Evolutionary conservation across 1,140 invertebrate species (phyloP), one percentile per base, ranked within the genome.

Genomic region (Drosophila dunni): DNA sequence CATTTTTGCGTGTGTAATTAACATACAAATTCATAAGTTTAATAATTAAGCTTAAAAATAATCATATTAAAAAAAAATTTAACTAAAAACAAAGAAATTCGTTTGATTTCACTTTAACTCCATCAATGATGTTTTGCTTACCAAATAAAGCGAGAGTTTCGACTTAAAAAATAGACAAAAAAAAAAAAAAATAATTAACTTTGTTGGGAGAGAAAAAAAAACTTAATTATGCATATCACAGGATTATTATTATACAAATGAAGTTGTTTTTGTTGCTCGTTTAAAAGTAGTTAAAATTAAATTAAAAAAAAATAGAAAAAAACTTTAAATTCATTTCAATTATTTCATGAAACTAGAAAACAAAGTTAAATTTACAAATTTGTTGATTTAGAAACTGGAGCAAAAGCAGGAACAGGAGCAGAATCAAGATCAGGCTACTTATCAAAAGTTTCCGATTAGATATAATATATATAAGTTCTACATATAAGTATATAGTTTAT

Each of bases 161-260:
- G 45, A 54, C 50, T 50, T 51, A 72, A 7, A 17, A 54, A 53
- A 64, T 36, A 11, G 5, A 44, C 40, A 29, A 40, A 60, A 46
- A 76, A 72, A 17, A 17, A 20, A 29, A 29, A 29, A 6, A 29
- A 5, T 29, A 29, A 5, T 2, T 20, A 20, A 20, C 17, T 20
- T 20, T 20, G 17, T 29, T 29, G 24, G 24, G 24, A 29, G 46
- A 65, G 29, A 64, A 45, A 34, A 33, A 34, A 17, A 33, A 77
- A 66, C 67, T 79, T 64, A 73, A 77, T 72, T 77, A 77, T 73
- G 68, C 74, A 77, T 79, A 79, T 79, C 77, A 79, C 77, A 79
- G 77, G 74, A 79, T 79, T 73, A 79, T 73, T 77, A 73, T 69
- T 69, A 69, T 62, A 61, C 42, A 62, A 56, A 56, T 74, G 57